phyloP scores from a whole-genome alignment of 2,113 vertebrate species.

The Sander lucioperca region DNA sequence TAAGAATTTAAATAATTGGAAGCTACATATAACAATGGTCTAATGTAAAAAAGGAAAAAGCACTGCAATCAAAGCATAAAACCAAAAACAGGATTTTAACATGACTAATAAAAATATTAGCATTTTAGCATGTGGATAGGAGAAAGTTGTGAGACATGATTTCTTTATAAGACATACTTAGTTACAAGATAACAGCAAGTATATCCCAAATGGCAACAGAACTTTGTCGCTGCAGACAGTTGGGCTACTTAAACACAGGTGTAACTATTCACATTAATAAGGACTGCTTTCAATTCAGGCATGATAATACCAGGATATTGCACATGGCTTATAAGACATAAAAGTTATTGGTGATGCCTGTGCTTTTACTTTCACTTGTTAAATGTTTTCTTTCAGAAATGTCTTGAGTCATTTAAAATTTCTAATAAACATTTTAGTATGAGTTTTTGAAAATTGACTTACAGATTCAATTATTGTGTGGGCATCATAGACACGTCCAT shows the following conservation, averaged over 20 bases:
- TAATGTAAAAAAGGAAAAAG: not conserved
- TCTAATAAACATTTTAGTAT: not conserved
- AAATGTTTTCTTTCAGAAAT: not conserved
- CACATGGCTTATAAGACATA: not conserved
- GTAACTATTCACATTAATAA: constrained; percentile 5
- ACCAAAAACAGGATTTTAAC: not conserved
- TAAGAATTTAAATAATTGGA: too few species aligned
- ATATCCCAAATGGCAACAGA: not conserved
- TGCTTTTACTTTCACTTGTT: not conserved
- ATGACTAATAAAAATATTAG: not conserved
- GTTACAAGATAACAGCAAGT: not conserved
- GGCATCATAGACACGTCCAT: not conserved
- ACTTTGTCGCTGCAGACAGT: not conserved
- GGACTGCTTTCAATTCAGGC: not conserved
- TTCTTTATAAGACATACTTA: not conserved
- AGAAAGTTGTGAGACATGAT: not conserved
- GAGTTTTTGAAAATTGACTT: not conserved
- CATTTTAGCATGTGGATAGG: not conserved
- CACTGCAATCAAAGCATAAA: not conserved
- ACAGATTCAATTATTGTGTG: not conserved
- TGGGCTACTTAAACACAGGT: not conserved
- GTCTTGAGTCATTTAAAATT: not conserved
- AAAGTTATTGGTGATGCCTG: not conserved
- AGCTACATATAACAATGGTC: not conserved
- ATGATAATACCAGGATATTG: not conserved